Evolutionary conservation across 2,888 invertebrate species (phyloP).

Genomic region (Rhagonycha lutea): DNA sequence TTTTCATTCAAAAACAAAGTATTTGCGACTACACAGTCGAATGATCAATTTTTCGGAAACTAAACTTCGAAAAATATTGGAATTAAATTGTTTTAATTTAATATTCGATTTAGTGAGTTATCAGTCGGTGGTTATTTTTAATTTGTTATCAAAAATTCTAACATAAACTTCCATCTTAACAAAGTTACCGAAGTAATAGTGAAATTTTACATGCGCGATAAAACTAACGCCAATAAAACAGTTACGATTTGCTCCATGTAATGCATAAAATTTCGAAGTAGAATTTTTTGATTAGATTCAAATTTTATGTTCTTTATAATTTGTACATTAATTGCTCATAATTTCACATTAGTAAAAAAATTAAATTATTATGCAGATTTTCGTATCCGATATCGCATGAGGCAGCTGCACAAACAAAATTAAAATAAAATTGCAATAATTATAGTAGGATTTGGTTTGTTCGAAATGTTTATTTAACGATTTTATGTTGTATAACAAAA

Average conservation of each 20-base stretch:
- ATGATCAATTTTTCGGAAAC: too few relatives aligned
- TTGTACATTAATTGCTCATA: neutral
- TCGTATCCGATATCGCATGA: neutral
- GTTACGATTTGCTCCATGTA: neutral
- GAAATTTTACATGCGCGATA: neutral
- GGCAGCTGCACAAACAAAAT: neutral
- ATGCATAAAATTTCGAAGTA: neutral
- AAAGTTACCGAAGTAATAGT: too few relatives aligned
- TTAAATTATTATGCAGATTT: too few relatives aligned
- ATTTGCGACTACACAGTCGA: too few relatives aligned
- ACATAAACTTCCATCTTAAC: too few relatives aligned
- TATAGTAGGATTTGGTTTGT: neutral
- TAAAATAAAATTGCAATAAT: neutral
- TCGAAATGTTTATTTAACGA: neutral
- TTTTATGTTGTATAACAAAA: too few relatives aligned
- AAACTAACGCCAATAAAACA: neutral
- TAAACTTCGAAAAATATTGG: too few relatives aligned
- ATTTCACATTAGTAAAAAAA: neutral
- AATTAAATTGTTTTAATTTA: too few relatives aligned
- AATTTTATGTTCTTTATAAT: neutral
- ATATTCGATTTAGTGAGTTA: too few relatives aligned
- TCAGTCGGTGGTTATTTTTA: too few relatives aligned
- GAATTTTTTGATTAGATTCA: neutral
- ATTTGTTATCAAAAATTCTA: too few relatives aligned
- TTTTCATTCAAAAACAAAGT: too few relatives aligned